Conservation (phyloP, 2,113 vertebrate genomes). For the Addax nasomaculatus region DNA sequence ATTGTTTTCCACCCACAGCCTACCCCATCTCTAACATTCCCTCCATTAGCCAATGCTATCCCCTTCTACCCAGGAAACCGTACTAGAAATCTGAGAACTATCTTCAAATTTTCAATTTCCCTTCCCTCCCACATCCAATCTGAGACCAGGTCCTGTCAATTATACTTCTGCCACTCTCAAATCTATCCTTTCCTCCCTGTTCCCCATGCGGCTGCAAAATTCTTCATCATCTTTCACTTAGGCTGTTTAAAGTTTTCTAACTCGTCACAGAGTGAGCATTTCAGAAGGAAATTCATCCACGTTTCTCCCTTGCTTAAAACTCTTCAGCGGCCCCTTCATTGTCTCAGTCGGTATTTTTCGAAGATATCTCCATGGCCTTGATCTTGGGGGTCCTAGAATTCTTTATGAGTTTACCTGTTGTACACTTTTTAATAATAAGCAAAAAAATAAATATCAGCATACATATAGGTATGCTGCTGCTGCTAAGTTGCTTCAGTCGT, state of each 20-base stretch:
- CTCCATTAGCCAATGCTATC: not conserved
- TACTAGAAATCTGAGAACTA: slow-evolving; percentile 26
- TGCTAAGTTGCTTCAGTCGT: too few relatives aligned
- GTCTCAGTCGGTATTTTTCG: not conserved
- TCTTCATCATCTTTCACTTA: slow-evolving; percentile 2
- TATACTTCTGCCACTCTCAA: not conserved
- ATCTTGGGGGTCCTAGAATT: not conserved
- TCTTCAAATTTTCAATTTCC: slow-evolving; percentile 49
- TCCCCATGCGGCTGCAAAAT: not conserved
- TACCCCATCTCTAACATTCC: not conserved
- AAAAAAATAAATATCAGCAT: not conserved
- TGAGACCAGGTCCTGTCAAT: not conserved
- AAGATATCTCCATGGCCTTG: not conserved
- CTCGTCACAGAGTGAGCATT: not conserved
- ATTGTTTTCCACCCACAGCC: slow-evolving; percentile 11
- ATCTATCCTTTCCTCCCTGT: slow-evolving; percentile 12
- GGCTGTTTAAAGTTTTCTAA: not conserved
- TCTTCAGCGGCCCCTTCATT: not conserved
- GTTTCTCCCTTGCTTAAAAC: not conserved
- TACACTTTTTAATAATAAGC: not conserved
- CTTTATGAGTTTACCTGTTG: not conserved
- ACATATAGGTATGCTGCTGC: not conserved
- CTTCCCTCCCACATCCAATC: slow-evolving; percentile 38
- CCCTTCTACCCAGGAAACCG: not conserved
- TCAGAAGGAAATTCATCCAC: not conserved